Conservation (phyloP, 1,140 invertebrate genomes). For the Drosophila nebulosa region DNA sequence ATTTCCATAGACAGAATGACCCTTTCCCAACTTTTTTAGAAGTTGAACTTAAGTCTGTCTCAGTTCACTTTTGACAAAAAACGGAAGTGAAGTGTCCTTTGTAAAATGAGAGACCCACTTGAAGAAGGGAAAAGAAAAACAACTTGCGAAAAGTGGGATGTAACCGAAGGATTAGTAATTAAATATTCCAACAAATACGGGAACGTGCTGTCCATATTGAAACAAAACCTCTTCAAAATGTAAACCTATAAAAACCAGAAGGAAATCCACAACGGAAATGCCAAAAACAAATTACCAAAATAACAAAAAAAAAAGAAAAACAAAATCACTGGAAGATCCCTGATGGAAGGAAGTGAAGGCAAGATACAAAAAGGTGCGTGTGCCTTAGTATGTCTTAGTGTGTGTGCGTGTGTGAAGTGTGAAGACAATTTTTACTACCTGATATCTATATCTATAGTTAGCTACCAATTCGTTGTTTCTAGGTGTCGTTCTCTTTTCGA, state of each 20-base stretch:
- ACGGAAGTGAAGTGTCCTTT: slow-evolving; percentile 50
- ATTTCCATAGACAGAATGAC: not conserved
- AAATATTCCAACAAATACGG: slow-evolving; percentile 27
- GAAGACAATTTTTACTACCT: slow-evolving; percentile 54
- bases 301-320: too few species aligned
- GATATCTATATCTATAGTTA: slow-evolving; percentile 15
- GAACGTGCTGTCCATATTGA: slow-evolving; percentile 55
- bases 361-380: slow-evolving; percentile 18
- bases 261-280: slow-evolving; percentile 63
- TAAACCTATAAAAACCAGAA: not conserved
- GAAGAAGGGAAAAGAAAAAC: slow-evolving; percentile 34
- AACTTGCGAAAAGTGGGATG: slow-evolving; percentile 61
- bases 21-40: slow-evolving; percentile 27
- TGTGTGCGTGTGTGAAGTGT: slow-evolving; percentile 21
- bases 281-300: slow-evolving; percentile 49
- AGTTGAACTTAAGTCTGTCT: slow-evolving; percentile 28
- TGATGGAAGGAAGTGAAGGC: slow-evolving; percentile 40
- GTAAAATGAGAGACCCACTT: slow-evolving; percentile 29
- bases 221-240: slow-evolving; percentile 49
- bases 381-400: too few species aligned
- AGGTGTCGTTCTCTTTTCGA: not conserved
- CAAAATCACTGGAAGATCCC: slow-evolving; percentile 11
- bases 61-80: slow-evolving; percentile 52
- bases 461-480: not conserved
- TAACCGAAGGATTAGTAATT: slow-evolving; percentile 57